Evolutionary conservation across 2,888 invertebrate genomes (phyloP).

Genomic region (Candidula unifasciata): DNA sequence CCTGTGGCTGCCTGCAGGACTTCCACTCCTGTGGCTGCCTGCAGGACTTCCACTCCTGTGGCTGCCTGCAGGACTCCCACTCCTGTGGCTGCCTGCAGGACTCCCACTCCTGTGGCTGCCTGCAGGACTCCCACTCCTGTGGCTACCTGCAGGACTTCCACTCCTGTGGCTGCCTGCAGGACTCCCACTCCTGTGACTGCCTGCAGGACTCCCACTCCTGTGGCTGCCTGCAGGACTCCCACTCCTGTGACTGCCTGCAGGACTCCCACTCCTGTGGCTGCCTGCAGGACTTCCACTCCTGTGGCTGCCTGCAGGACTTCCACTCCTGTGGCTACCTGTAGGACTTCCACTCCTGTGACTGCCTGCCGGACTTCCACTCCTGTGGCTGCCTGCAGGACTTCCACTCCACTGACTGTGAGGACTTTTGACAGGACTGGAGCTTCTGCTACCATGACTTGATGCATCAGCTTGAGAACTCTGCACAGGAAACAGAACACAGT

Average conservation of each 20-base stretch:
- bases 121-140: slow-evolving; percentile 52
- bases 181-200: slow-evolving; percentile 47
- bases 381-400: slow-evolving; percentile 49
- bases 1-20: slow-evolving; percentile 54
- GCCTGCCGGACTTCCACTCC: slow-evolving; percentile 54
- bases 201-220: slow-evolving; percentile 54
- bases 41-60: slow-evolving; percentile 55
- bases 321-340: slow-evolving; percentile 49
- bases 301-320: slow-evolving; percentile 54
- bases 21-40: slow-evolving; percentile 55
- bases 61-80: slow-evolving; percentile 51
- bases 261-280: slow-evolving; percentile 55
- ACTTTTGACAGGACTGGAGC: slow-evolving; percentile 50
- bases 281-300: slow-evolving; percentile 48
- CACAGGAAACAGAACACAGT: background rate
- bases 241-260: slow-evolving; percentile 54
- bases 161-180: slow-evolving; percentile 51
- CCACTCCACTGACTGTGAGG: slow-evolving; percentile 44
- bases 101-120: slow-evolving; percentile 53
- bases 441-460: slow-evolving; percentile 12
- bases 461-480: slow-evolving; percentile 31
- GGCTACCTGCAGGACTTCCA: slow-evolving; percentile 55
- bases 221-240: slow-evolving; percentile 56
- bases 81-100: slow-evolving; percentile 53
- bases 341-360: slow-evolving; percentile 55